Evolutionary conservation across 2,113 vertebrate genomes (phyloP).

Genomic region (Notothenia coriiceps): DNA sequence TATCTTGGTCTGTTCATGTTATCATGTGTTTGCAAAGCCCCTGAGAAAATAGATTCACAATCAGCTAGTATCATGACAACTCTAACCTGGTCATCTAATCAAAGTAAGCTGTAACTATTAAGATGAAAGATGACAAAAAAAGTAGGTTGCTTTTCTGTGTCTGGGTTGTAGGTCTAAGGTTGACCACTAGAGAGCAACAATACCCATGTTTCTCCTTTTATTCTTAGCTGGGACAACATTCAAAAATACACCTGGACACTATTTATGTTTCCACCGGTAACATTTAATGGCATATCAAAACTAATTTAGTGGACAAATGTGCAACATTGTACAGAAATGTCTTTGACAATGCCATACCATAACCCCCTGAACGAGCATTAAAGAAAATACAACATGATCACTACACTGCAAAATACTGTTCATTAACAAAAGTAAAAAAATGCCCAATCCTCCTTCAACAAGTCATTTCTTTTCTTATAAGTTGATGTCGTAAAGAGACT

Average conservation of each 20-base stretch:
- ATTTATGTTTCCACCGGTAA: background rate
- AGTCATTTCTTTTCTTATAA: background rate
- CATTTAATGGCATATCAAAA: constrained; percentile 31
- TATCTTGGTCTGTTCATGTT: background rate
- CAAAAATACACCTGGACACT: background rate
- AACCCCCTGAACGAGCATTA: background rate
- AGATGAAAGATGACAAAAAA: too few relatives aligned
- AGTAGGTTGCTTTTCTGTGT: too few relatives aligned
- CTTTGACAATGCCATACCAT: constrained; percentile 20
- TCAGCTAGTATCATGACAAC: too few relatives aligned
- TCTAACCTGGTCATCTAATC: too few relatives aligned
- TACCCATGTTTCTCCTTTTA: background rate
- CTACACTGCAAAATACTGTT: too few relatives aligned
- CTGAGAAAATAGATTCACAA: background rate
- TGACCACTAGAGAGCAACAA: constrained; percentile 52
- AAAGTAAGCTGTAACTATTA: too few relatives aligned
- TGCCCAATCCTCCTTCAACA: background rate
- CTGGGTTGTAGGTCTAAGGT: background rate
- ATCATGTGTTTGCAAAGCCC: background rate
- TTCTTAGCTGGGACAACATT: too few relatives aligned
- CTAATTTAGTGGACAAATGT: background rate
- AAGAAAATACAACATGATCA: too few relatives aligned
- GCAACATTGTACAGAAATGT: background rate
- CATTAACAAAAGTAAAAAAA: background rate
- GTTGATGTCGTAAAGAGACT: too few relatives aligned